Base-by-base conservation (phyloP, 23 tunicate species). In the Trididemnum miniatum region DNA sequence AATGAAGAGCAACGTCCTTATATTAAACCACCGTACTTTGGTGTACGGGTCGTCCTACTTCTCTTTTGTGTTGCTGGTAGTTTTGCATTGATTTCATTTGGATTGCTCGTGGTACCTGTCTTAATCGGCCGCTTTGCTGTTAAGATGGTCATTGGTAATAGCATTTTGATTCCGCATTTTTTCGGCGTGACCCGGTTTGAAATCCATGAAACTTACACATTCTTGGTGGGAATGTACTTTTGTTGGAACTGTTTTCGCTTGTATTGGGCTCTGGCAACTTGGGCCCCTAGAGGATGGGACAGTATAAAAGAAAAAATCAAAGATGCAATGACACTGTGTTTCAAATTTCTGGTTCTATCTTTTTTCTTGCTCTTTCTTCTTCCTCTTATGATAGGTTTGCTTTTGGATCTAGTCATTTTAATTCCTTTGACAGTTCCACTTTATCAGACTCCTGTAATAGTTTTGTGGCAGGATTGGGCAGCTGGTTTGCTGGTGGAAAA, bases 381-480 rank as follows among this genome's bases (percentile, higher is more conserved):
- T 12, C 90, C 97, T 0, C 80, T 91, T 23, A 34, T 86, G 76
- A 33, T 91, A 2, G 97, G 97, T 5, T 20, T 91, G 30, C 67
- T 86, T 15, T 80, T 91, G 34, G 91, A 91, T 38, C 34, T 85
- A 12, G 91, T 82, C 4, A 32, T 91, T 0, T 71, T 91, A 35
- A 91, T 86, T 35, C 97, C 97, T 1, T 35, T 91, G 20, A 77
- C 92, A 35, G 88, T 86, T 23, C 88, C 84, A 1, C 63, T 69
- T 2, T 76, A 86, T 24, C 88, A 91, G 65, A 86, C 97, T 26
- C 97, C 97, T 18, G 39, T 91, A 7, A 78, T 83, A 5, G 59
- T 78, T 30, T n/a, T 89, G 35, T 89, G 85, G 88, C 88, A 89
- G 34, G 97, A 91, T 60, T 91, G 97, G 97, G 97, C 89, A 0